Percentiles rank a stretch among this genome's conserved stretches.
Evolutionary conservation across 2,113 vertebrate species (phyloP).

Genomic region (Xiphias gladius): DNA sequence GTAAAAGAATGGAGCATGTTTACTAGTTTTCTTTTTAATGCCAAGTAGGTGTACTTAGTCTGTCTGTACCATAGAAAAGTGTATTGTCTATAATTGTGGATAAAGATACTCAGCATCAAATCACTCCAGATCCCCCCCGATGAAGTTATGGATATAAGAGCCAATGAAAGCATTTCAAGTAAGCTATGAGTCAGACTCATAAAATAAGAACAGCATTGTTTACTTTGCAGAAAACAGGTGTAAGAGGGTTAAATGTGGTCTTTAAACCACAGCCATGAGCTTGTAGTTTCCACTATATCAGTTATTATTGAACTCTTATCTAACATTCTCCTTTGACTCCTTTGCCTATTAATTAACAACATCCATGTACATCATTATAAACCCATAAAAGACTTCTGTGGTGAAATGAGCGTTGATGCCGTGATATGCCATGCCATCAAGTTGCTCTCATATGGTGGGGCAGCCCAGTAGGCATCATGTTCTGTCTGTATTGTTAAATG

Average conservation of each 20-base stretch:
- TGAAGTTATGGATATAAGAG: constrained; percentile 25
- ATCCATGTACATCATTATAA: constrained; percentile 35
- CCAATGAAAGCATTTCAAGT: constrained; percentile 34
- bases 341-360: constrained; percentile 42
- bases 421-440: constrained; percentile 8
- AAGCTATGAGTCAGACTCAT: constrained; percentile 63
- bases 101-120: constrained; percentile 14
- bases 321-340: constrained; percentile 17
- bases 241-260: constrained; percentile 58
- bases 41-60: not conserved
- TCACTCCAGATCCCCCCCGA: constrained; percentile 10
- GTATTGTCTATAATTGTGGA: not conserved
- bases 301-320: constrained; percentile 71
- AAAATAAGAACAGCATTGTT: constrained; percentile 75
- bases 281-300: constrained; percentile 76
- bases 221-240: constrained; percentile 78
- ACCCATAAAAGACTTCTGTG: constrained; percentile 35
- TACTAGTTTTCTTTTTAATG: not conserved
- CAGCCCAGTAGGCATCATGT: not conserved
- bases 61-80: not conserved
- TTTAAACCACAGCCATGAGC: constrained; percentile 53
- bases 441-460: not conserved
- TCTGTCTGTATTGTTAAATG: not conserved
- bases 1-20: not conserved
- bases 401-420: constrained; percentile 21